Evolutionary conservation across 2,888 invertebrate genomes (phyloP).

Genomic region (Eupithecia dodoneata): DNA sequence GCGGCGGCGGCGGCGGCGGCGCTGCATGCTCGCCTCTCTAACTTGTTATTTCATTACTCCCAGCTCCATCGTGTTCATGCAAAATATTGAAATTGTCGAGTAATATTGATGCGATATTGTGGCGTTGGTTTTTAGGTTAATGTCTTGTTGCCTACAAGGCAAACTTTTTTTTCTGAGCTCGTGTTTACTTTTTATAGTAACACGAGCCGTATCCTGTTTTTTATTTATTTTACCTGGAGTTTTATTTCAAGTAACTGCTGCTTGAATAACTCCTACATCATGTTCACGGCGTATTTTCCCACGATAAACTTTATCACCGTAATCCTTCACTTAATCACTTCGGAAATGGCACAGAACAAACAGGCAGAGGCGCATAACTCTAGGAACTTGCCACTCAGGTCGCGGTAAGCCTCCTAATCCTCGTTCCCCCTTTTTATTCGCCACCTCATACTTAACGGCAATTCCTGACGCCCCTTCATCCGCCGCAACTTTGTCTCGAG

Average conservation of each 20-base stretch:
- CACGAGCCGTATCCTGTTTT: neutral
- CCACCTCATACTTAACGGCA: constrained; percentile 79
- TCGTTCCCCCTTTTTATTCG: constrained; percentile 74
- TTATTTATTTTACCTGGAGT: neutral
- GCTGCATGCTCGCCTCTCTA: constrained; percentile 45
- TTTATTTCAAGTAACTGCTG: neutral
- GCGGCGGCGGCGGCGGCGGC: constrained; percentile 34
- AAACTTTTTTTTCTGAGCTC: constrained; percentile 8
- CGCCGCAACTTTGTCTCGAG: constrained; percentile 49
- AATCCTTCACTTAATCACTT: constrained; percentile 73
- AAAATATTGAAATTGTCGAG: constrained; percentile 59
- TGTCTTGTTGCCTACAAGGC: constrained; percentile 41
- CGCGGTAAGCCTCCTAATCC: constrained; percentile 75
- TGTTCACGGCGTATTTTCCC: constrained; percentile 24
- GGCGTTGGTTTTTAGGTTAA: constrained; percentile 44
- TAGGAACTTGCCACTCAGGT: constrained; percentile 67
- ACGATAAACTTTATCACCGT: constrained; percentile 47
- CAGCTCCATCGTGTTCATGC: constrained; percentile 55
- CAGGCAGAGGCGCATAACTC: constrained; percentile 68
- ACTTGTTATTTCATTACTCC: constrained; percentile 58
- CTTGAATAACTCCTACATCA: constrained; percentile 16
- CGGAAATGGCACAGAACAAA: constrained; percentile 71
- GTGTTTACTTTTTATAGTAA: neutral
- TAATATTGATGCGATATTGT: constrained; percentile 50
- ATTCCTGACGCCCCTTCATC: constrained; percentile 70